Evolutionary conservation across 2,888 invertebrate genomes (phyloP).

Genomic region (Chromoteleia sp.): DNA sequence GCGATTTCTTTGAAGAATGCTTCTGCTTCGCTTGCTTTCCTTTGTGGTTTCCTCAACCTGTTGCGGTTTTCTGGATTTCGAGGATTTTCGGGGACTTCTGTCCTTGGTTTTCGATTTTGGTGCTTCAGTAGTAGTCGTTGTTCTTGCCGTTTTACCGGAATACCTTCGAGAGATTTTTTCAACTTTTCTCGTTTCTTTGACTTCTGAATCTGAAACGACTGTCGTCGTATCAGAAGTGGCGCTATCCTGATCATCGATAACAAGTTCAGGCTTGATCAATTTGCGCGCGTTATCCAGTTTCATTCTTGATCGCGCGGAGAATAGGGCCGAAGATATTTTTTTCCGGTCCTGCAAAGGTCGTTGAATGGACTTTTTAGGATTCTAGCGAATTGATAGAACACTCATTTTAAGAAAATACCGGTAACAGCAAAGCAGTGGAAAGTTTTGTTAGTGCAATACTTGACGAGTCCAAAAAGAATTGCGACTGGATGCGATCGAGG

Average conservation of each 20-base stretch:
- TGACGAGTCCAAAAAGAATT: conserved; percentile 26
- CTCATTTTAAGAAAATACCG: conserved; percentile 5
- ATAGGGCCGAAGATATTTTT: conserved; percentile 77
- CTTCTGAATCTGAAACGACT: conserved; percentile 43
- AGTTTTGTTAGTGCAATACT: conserved; percentile 73
- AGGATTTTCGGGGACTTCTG: conserved; percentile 21
- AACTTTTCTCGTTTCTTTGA: conserved; percentile 69
- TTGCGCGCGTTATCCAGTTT: conserved; percentile 81
- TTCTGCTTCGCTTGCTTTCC: conserved; percentile 26
- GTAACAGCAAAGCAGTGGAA: conserved; percentile 69
- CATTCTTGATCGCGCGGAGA: conserved; percentile 79
- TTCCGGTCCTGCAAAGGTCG: conserved; percentile 80
- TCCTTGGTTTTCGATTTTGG: conserved; percentile 51
- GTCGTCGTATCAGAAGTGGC: conserved; percentile 68
- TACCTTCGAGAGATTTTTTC: conserved; percentile 65
- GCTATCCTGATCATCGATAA: conserved; percentile 72
- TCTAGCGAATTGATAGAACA: neutral
- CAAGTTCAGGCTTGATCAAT: conserved; percentile 78
- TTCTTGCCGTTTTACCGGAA: conserved; percentile 10
- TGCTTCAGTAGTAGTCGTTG: conserved; percentile 14
- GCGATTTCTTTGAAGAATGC: conserved; percentile 32
- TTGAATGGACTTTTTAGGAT: conserved; percentile 55
- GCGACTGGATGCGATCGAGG: conserved; percentile 56
- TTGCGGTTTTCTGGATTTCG: conserved; percentile 48
- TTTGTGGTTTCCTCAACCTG: conserved; percentile 56